Evolutionary conservation across 2,113 vertebrate genomes (phyloP), one percentile per base, ranked within the genome.

Genomic region (Seriola aureovittata): DNA sequence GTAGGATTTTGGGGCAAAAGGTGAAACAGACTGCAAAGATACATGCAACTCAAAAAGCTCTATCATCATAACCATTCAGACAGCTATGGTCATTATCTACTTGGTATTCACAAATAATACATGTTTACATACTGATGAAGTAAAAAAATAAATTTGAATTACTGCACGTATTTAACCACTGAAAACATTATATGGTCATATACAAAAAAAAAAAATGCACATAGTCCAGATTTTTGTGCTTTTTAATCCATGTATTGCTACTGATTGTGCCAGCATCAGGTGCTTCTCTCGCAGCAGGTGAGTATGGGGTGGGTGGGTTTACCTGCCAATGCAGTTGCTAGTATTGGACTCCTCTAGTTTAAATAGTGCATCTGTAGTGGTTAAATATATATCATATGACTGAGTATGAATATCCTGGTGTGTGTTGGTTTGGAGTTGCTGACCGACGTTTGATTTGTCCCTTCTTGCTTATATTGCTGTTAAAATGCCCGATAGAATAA

Each of bases 141-240:
- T 94, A 95, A 77, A 95, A 95, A 95, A 95, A 95, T 95, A 95
- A 90, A 93, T 89, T 93, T 92, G 86, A 91, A 88, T 70, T 75
- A 88, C 84, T 82, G 85, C 78, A 89, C 74, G 67, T 88, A 90
- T 85, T 82, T 87, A 74, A 76, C 87, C 77, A 88, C 50, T 82
- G 48, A 83, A 67, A 79, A 88, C 86, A 90, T 67, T 66, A 90
- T 89, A 88, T 52, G 87, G 86, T 91, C 85, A 87, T 80, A 62
- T 81, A 90, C 75, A 85, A 74, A 84, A 81, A 73, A 54, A 54
- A 70, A 71, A 79, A 70, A 71, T 63, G 85, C 83, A 90, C 86
- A 83, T 50, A 86, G 82, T 94, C 70, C 76, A 88, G 71, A 81
- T 84, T 69, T 92, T 92, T 95, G 93, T 95, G 94, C 93, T 95